Evolutionary conservation across 2,888 invertebrate species (phyloP), one percentile per base, ranked within the genome.

Genomic region (Catocala fraxini): DNA sequence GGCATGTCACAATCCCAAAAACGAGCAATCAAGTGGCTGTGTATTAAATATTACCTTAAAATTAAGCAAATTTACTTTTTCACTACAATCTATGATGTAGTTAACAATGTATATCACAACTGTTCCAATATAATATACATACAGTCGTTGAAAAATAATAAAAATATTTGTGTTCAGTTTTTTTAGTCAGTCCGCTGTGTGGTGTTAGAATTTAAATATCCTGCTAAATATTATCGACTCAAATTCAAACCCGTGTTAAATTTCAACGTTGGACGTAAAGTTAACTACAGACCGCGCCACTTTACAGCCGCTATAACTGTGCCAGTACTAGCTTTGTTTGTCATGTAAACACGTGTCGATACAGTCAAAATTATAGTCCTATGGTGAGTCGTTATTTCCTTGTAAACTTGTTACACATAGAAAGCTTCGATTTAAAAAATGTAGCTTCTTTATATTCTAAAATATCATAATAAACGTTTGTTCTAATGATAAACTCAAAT

Each of bases 401-500:
- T 25, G 61, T 69, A 39, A 70, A 68, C 54, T 47, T 72, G 53
- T 53, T 66, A 56, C 66, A 67, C 59, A 68, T 59, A 64, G 53
- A 52, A 53, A 52, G 54, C 51, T 42, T 39, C 61, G 62, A 66
- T 71, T 62, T 69, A 61, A 71, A 65, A 65, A 71, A 71, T 65
- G 52, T 71, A 65, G 63, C 35, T 65, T 64, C 13, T 63, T 65
- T 57, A 64, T 71, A 65, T 56, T 59, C 42, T 10, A 64, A 59
- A 59, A 25, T 56, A 56, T 39, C 48, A 49, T 56, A 52, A 63
- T 33, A 68, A 72, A 66, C 67, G 51, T 70, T 59, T 53, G 51
- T 52, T 64, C 47, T 66, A 46, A 68, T 51, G 48, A 75, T 67
- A 71, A 63, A 58, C 59, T 66, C 58, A 69, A 75, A 71, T 71